Base-by-base conservation (phyloP, 1,140 invertebrate species). In the Stegodyphus mimosarum region DNA sequence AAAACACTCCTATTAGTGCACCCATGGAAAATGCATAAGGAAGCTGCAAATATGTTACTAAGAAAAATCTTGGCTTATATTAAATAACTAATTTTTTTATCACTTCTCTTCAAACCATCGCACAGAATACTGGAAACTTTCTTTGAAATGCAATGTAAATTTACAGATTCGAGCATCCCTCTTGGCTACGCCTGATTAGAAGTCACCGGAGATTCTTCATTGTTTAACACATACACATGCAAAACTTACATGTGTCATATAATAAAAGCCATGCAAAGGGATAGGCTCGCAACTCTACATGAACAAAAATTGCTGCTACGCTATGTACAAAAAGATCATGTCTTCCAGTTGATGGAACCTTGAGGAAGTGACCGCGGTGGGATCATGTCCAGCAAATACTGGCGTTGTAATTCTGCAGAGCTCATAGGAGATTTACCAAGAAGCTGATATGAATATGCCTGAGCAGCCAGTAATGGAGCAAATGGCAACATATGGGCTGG, bases 351-450 rank as follows among this genome's bases (percentile, higher is more conserved):
- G 11, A 88, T 87, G 11, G 88, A 69, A 17, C 87, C 83, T 87
- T 90, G 89, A 51, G 89, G 88, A 63, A 90, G 80, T 75, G 90
- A 90, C 49, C 89, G 83, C 51, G 90, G 88, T 50, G 96, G 96
- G 88, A 98, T 97, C 96, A 98, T 98, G 90, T 99, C 97, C 50
- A 98, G 92, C 87, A 99, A 92, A 93, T 98, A 98, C 91, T 99
- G 97, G 70, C 97, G 93, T 91, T 99, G 97, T 67, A 98, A 91
- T 89, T 98, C 97, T 52, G 92, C 90, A n/a, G 91, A 88, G 60
- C 75, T 75, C 60, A 83, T 83, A 51, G 85, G 69, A 67, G 76
- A 66, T 50, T 87, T 87, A 6, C 86, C 78, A 11, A 88, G 79
- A 66, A 87, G 63, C 55, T 88, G 86, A 77, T 88, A 88, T 73